Conservation (phyloP, 92 coral and sea anemone species). For the Paramuricea clavata region DNA sequence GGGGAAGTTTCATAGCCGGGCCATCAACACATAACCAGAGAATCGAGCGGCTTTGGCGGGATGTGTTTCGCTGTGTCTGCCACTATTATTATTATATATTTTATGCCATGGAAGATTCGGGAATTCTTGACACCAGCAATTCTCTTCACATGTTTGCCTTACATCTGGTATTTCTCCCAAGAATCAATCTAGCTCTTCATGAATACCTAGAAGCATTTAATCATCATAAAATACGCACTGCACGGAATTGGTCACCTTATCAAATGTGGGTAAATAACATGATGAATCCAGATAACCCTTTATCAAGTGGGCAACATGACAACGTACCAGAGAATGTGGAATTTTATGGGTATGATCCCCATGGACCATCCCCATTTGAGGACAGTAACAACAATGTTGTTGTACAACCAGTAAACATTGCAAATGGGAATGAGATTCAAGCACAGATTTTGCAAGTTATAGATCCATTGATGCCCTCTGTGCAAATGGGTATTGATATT, state of each 20-base stretch:
- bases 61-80: conserved; percentile 21
- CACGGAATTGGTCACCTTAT: conserved; percentile 74
- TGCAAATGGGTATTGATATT: conserved; percentile 54
- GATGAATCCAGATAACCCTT: conserved; percentile 71
- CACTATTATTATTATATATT: conserved; percentile 43
- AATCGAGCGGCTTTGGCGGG: conserved; percentile 13
- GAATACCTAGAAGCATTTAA: conserved; percentile 66
- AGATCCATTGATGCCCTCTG: conserved; percentile 59
- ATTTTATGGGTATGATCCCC: conserved; percentile 66
- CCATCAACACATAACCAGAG: too few species aligned
- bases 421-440: conserved; percentile 41
- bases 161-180: conserved; percentile 47
- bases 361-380: conserved; percentile 58
- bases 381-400: conserved; percentile 60
- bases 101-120: conserved; percentile 61
- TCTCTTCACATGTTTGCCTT: conserved; percentile 31
- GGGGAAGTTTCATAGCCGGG: too few species aligned
- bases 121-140: conserved; percentile 38
- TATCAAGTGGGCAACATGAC: conserved; percentile 60
- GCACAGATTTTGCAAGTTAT: conserved; percentile 64
- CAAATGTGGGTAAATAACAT: conserved; percentile 78
- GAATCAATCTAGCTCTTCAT: conserved; percentile 50
- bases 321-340: conserved; percentile 68
- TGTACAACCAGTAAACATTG: conserved; percentile 41
- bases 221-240: conserved; percentile 65